A percentile compares a stretch with the other conserved stretches of the same genome.
Evolutionary conservation across 2,888 invertebrate species (phyloP).

Genomic region (Andrena bucephala): DNA sequence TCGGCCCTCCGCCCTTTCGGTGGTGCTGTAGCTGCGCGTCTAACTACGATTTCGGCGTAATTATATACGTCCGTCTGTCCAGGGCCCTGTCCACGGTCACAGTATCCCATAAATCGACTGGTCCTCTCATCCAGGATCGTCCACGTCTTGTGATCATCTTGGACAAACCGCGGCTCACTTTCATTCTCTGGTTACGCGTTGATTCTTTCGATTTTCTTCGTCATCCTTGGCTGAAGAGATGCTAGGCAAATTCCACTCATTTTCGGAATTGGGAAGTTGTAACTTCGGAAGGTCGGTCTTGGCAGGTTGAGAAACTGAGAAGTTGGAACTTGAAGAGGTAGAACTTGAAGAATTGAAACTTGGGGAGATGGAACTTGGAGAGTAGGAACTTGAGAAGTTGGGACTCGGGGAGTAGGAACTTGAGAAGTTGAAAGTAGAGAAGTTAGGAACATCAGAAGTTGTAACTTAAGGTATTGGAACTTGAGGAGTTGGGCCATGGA

Average conservation of each 20-base stretch:
- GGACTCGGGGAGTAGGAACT: not conserved
- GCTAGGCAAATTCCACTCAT: not conserved
- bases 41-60: conserved; percentile 83
- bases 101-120: conserved; percentile 68
- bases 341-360: not conserved
- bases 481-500: too few species aligned
- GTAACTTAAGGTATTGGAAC: too few species aligned
- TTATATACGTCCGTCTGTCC: conserved; percentile 80
- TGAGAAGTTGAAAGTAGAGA: too few species aligned
- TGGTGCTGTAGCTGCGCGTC: conserved; percentile 62
- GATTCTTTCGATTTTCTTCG: not conserved
- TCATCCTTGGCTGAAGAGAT: not conserved
- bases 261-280: not conserved
- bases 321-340: not conserved
- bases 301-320: not conserved
- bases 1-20: conserved; percentile 67
- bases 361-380: not conserved
- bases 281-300: not conserved
- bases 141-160: conserved; percentile 41
- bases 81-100: conserved; percentile 75
- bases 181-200: not conserved
- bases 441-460: too few species aligned
- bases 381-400: not conserved
- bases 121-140: conserved; percentile 54
- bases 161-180: conserved; percentile 52